Evolutionary conservation across 92 coral and sea anemone genomes (phyloP).

Genomic region (Parazoanthus atlanticus): DNA sequence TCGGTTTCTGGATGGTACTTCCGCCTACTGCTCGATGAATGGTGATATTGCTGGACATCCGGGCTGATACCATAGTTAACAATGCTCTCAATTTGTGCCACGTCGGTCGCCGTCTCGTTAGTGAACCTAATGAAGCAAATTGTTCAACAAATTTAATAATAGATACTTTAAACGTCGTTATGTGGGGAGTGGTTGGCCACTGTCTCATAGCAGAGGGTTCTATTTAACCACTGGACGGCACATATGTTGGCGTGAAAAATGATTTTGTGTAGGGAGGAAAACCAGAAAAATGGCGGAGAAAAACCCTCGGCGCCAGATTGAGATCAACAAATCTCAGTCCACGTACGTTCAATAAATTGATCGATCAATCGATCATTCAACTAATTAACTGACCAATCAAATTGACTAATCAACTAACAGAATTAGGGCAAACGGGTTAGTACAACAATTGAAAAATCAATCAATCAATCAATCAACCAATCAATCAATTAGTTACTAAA

Average conservation of each 20-base stretch:
- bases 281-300: too few species aligned
- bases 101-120: not conserved
- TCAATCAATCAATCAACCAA: not conserved
- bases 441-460: not conserved
- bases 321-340: too few species aligned
- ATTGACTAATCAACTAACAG: not conserved
- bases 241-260: too few species aligned
- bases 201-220: not conserved
- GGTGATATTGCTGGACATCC: not conserved
- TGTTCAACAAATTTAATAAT: not conserved
- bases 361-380: not conserved
- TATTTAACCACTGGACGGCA: too few species aligned
- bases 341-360: too few species aligned
- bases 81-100: not conserved
- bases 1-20: not conserved
- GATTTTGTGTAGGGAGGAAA: too few species aligned
- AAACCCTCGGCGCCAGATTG: too few species aligned
- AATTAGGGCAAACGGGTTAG: too few species aligned
- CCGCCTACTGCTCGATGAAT: not conserved
- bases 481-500: not conserved
- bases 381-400: not conserved
- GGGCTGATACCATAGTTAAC: not conserved
- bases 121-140: not conserved
- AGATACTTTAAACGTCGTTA: not conserved
- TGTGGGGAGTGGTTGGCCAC: too few species aligned